Evolutionary conservation across 2,797 vertebrate genomes (phyloP).

Genomic region (Cacajao melanocephalus): DNA sequence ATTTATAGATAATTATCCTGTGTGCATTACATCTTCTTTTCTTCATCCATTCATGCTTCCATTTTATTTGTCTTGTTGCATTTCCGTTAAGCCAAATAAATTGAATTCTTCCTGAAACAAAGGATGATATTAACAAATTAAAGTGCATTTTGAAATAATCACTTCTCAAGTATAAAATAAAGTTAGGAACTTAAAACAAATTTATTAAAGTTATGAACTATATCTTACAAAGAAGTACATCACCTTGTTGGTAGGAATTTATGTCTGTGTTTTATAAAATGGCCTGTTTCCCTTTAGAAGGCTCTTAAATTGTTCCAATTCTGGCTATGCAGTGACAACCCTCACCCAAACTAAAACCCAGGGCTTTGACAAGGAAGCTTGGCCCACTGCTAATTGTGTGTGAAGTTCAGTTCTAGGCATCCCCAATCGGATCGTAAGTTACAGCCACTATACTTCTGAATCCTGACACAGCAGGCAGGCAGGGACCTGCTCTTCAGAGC

Average conservation of each 20-base stretch:
- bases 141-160: neutral
- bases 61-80: neutral
- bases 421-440: neutral
- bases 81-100: neutral
- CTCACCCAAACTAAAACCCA: neutral
- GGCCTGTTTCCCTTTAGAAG: neutral
- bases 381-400: neutral
- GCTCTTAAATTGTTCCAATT: neutral
- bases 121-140: neutral
- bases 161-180: neutral
- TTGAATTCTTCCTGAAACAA: slow-evolving; percentile 14
- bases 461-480: neutral
- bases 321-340: neutral
- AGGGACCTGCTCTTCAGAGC: neutral
- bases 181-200: neutral
- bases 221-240: neutral
- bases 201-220: neutral
- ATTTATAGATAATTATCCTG: neutral
- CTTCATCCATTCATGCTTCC: neutral
- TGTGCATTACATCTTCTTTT: neutral
- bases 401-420: neutral
- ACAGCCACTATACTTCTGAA: neutral
- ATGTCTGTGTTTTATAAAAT: neutral
- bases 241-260: neutral
- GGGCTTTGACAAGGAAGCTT: neutral